Percentiles rank a stretch among this genome's conserved stretches.
Conservation (phyloP, 2,797 vertebrate genomes). For the Sarcoramphus papa region DNA sequence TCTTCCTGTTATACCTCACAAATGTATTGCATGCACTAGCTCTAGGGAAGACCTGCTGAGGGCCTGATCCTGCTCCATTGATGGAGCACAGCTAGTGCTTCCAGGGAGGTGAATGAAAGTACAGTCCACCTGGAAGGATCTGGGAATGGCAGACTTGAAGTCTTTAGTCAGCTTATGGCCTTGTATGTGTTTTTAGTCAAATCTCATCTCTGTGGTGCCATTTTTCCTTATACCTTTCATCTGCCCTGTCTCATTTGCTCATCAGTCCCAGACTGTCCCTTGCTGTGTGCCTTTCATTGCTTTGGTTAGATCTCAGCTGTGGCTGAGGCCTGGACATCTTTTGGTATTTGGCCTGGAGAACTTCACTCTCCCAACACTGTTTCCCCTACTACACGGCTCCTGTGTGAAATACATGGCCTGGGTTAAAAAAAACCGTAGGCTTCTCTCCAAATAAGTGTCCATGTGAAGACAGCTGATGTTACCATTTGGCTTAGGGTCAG, state of each 20-base stretch:
- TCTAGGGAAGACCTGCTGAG: background rate
- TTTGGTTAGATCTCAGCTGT: background rate
- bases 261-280: background rate
- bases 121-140: background rate
- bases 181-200: background rate
- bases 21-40: rapidly evolving
- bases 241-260: background rate
- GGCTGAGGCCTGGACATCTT: background rate
- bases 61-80: background rate
- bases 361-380: background rate
- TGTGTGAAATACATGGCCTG: background rate
- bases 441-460: background rate
- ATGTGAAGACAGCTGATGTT: background rate
- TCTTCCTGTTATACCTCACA: background rate
- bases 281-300: background rate
- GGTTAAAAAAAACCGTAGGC: background rate
- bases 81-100: background rate
- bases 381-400: background rate
- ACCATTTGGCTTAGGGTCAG: background rate
- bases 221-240: background rate
- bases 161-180: background rate
- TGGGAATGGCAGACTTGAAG: background rate
- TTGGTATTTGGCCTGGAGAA: background rate
- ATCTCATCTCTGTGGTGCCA: background rate
- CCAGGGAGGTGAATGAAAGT: background rate